These are phyloP conservation scores for Rachycentron canadum DNA, from an alignment of 2,797 vertebrate species.

Conservation along the genomic window DNA sequence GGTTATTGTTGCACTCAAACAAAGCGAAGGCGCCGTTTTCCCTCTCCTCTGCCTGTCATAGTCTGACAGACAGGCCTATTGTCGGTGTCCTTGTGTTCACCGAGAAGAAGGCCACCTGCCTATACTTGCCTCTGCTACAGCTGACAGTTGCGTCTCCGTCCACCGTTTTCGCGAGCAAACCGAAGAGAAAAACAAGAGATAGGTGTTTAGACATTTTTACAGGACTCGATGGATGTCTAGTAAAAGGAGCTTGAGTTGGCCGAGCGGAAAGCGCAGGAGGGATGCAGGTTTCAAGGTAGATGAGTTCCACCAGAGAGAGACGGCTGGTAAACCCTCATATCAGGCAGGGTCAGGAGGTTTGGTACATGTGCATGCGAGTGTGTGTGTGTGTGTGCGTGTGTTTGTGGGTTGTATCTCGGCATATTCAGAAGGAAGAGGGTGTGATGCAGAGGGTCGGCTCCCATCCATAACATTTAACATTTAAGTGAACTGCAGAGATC, in stretches of 20 bases:
- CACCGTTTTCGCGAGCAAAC: constrained; percentile 26
- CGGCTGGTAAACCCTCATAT: constrained; percentile 70
- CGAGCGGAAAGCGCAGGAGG: constrained; percentile 33
- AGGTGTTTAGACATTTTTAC: constrained; percentile 39
- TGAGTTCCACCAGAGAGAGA: constrained; percentile 66
- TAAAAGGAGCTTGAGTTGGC: constrained; percentile 54
- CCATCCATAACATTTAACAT: constrained; percentile 70
- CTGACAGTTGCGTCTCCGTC: constrained; percentile 2
- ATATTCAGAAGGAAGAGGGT: constrained; percentile 51
- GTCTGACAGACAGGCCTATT: constrained; percentile 46
- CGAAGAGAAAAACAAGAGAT: constrained; percentile 34
- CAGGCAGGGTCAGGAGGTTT: constrained; percentile 66
- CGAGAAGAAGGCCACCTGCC: constrained; percentile 19
- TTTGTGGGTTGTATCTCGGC: constrained; percentile 20
- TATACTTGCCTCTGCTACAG: neutral
- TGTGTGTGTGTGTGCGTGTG: constrained; percentile 19
- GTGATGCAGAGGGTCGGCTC: constrained; percentile 23
- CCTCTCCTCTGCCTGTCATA: constrained; percentile 13
- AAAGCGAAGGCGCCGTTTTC: constrained; percentile 22
- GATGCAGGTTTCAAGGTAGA: constrained; percentile 64
- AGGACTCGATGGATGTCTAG: constrained; percentile 46
- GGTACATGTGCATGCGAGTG: constrained; percentile 12
- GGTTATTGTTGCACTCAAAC: constrained; percentile 18
- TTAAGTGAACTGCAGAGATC: constrained; percentile 62
- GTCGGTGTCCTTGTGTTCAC: constrained; percentile 23